phyloP scores from a whole-genome alignment of 2,797 vertebrate genomes.

The Bovichtus variegatus region DNA sequence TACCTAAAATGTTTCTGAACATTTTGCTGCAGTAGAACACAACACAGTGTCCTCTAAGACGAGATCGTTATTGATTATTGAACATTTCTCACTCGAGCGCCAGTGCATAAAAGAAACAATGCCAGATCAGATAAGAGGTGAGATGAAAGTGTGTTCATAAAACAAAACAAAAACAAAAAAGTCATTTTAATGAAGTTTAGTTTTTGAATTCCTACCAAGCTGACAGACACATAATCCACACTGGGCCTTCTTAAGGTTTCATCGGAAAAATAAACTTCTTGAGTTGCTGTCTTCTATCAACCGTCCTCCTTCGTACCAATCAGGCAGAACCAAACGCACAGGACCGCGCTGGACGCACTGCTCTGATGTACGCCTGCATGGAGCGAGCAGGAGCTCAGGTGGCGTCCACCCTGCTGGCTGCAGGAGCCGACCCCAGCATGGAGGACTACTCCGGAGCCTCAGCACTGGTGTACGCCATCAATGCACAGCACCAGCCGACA shows the following conservation, averaged over 20 bases:
- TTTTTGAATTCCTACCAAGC: background rate
- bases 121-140: background rate
- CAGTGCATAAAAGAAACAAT: background rate
- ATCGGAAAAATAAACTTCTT: background rate
- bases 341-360: constrained; percentile 79
- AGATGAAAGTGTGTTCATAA: background rate
- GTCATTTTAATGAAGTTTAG: background rate
- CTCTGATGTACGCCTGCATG: constrained; percentile 85
- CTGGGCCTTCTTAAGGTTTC: background rate
- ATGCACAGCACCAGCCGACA: constrained; percentile 76
- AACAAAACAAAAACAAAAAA: background rate
- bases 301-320: background rate
- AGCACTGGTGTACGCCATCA: constrained; percentile 82
- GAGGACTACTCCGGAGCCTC: constrained; percentile 82
- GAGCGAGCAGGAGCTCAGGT: constrained; percentile 75
- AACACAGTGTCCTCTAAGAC: constrained; percentile 11
- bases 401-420: constrained; percentile 70
- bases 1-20: background rate
- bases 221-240: background rate
- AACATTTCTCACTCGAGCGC: background rate
- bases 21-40: constrained; percentile 14
- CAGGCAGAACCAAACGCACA: constrained; percentile 81
- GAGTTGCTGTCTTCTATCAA: background rate
- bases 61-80: constrained; percentile 9
- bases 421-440: constrained; percentile 80